Conservation (phyloP, 2,888 invertebrate species). For the Microplitis manilae region DNA sequence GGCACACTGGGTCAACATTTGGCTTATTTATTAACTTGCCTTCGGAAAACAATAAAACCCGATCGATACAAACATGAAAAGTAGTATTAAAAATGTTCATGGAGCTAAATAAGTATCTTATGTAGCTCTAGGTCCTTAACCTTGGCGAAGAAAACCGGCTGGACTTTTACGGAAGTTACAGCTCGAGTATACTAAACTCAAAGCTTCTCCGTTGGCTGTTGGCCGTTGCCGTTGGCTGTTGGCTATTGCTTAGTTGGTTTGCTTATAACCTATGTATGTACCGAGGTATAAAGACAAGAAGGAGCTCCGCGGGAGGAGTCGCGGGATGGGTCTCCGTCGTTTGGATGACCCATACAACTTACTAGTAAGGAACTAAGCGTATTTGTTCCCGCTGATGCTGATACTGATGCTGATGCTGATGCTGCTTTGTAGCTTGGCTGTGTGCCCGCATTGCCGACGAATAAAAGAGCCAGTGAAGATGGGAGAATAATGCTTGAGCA, state of each 20-base stretch:
- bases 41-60: not conserved
- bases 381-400: too few species aligned
- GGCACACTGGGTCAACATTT: not conserved
- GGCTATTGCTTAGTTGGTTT: too few species aligned
- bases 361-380: too few species aligned
- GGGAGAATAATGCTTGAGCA: slow-evolving; percentile 4
- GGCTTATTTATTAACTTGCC: not conserved
- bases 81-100: not conserved
- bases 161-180: slow-evolving; percentile 56
- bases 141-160: slow-evolving; percentile 54
- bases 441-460: not conserved
- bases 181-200: not conserved
- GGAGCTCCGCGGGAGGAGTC: slow-evolving; percentile 29
- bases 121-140: slow-evolving; percentile 48
- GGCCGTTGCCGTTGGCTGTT: slow-evolving; percentile 13
- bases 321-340: not conserved
- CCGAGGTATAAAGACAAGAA: slow-evolving; percentile 42
- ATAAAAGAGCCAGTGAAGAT: not conserved
- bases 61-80: not conserved
- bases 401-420: not conserved
- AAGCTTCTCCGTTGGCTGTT: slow-evolving; percentile 7
- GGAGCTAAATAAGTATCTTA: slow-evolving; percentile 5
- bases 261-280: not conserved
- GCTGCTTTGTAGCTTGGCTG: not conserved
- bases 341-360: slow-evolving; percentile 12